Percentiles rank a stretch among this genome's conserved stretches.
These are phyloP conservation scores for Cantharis rustica DNA, from an alignment of 2,888 invertebrate species.

Conservation along the genomic window DNA sequence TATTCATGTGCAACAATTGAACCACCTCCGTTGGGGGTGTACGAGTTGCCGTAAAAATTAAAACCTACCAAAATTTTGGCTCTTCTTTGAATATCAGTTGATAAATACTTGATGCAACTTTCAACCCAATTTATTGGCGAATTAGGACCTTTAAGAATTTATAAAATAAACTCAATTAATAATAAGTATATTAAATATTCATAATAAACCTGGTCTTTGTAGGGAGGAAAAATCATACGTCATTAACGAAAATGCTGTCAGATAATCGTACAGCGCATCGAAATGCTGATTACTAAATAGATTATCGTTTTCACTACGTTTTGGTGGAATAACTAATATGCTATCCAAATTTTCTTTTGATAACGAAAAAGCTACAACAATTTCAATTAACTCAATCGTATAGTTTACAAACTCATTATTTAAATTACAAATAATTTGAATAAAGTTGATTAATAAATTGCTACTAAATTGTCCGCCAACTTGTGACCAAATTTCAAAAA, in stretches of 20 bases:
- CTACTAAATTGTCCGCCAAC: conserved; percentile 69
- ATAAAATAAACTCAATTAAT: not conserved
- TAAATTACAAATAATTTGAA: conserved; percentile 67
- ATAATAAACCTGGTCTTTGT: conserved; percentile 71
- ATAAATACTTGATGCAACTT: conserved; percentile 74
- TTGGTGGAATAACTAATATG: conserved; percentile 83
- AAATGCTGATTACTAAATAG: conserved; percentile 78
- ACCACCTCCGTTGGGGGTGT: conserved; percentile 79
- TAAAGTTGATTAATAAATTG: conserved; percentile 63
- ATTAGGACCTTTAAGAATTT: conserved; percentile 72
- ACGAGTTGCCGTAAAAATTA: conserved; percentile 94
- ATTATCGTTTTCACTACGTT: conserved; percentile 66
- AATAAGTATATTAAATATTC: conserved; percentile 3
- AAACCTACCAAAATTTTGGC: conserved; percentile 84
- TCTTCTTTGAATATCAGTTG: conserved; percentile 67
- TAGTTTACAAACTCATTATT: not conserved
- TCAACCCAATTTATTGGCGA: conserved; percentile 85
- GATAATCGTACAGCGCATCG: conserved; percentile 73
- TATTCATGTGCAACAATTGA: conserved; percentile 82
- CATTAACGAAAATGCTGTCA: conserved; percentile 93
- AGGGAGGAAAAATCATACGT: conserved; percentile 91
- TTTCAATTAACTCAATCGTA: not conserved
- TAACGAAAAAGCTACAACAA: conserved; percentile 61
- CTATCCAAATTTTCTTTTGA: conserved; percentile 63
- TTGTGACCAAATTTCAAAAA: conserved; percentile 90